Percentiles rank a stretch among this genome's conserved stretches.
phyloP scores from a whole-genome alignment of 2,113 vertebrate genomes.

The Myrmophylax atrothorax region DNA sequence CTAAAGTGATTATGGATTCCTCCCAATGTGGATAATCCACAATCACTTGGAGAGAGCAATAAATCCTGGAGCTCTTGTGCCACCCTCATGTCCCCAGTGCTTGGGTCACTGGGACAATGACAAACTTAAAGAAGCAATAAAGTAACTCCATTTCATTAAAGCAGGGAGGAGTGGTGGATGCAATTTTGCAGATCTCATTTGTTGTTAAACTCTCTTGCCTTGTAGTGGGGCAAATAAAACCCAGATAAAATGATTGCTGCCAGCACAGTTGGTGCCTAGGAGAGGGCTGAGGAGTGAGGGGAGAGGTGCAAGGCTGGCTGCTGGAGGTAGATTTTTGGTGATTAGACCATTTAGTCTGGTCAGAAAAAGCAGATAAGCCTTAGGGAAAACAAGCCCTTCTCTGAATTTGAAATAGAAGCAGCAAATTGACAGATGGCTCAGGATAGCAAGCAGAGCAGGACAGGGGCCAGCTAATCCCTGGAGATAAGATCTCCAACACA shows the following conservation, averaged over 20 bases:
- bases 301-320: background rate
- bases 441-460: background rate
- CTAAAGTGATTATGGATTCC: background rate
- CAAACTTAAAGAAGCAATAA: background rate
- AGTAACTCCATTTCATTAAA: background rate
- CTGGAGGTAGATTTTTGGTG: background rate
- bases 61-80: background rate
- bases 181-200: background rate
- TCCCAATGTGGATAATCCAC: background rate
- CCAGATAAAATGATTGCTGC: background rate
- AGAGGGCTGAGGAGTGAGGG: background rate
- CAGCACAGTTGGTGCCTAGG: background rate
- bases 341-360: background rate
- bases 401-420: slow-evolving; percentile 50
- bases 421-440: slow-evolving; percentile 28
- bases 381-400: slow-evolving; percentile 30
- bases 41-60: background rate
- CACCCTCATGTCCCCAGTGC: background rate
- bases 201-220: background rate
- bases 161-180: background rate
- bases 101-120: background rate
- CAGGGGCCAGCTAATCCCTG: slow-evolving; percentile 6
- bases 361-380: slow-evolving; percentile 29
- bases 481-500: slow-evolving; percentile 41
- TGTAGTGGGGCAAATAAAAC: background rate